Conservation (phyloP, 2,113 vertebrate species). For the Etia nguti region DNA sequence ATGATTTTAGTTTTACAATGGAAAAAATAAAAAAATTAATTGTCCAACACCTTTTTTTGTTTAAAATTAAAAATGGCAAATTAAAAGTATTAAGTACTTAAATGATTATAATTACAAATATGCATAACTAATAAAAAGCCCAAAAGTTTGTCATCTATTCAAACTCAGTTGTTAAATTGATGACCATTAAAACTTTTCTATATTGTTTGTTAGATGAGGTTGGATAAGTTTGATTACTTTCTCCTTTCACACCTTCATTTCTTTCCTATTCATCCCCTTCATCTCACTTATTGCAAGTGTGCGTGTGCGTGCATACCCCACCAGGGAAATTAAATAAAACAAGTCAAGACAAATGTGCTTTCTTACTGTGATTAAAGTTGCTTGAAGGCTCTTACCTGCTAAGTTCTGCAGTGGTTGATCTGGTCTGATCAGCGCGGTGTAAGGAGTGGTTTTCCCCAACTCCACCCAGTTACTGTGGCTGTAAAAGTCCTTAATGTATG, state of each 20-base stretch:
- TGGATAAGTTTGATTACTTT: not conserved
- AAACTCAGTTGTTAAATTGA: not conserved
- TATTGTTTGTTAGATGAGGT: not conserved
- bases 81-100: not conserved
- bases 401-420: slow-evolving; percentile 45
- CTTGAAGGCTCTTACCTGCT: slow-evolving; percentile 36
- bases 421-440: slow-evolving; percentile 47
- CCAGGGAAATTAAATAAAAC: not conserved
- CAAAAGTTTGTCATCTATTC: not conserved
- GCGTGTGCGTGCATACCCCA: not conserved
- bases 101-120: not conserved
- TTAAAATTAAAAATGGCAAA: not conserved
- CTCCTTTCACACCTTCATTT: not conserved
- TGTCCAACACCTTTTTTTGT: not conserved
- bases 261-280: not conserved
- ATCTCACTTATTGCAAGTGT: not conserved
- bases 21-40: not conserved
- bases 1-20: not conserved
- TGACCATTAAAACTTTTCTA: not conserved
- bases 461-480: not conserved
- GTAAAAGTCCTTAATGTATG: slow-evolving; percentile 44
- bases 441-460: slow-evolving; percentile 3
- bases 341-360: not conserved
- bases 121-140: not conserved
- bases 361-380: not conserved